Conservation (phyloP, 1,140 invertebrate species). For the Drosophila kanapiae region DNA sequence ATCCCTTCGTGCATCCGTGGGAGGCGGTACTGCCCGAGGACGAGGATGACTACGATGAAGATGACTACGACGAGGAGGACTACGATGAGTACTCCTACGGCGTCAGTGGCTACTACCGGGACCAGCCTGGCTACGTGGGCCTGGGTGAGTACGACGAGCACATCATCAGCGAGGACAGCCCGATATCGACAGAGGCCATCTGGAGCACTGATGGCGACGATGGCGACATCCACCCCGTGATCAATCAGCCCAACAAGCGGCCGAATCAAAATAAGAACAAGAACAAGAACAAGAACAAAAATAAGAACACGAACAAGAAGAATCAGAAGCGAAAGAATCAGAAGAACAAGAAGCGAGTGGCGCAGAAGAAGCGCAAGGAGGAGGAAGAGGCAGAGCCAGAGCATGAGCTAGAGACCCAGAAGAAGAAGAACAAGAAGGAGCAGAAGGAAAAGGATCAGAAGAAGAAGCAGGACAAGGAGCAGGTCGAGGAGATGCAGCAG, state of each 20-base stretch:
- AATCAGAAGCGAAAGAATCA: conserved; percentile 31
- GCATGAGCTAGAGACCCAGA: conserved; percentile 4
- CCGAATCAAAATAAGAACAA: conserved; percentile 34
- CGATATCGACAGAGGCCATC: conserved; percentile 45
- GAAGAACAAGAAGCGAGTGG: conserved; percentile 25
- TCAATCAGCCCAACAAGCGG: conserved; percentile 45
- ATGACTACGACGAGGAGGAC: conserved; percentile 41
- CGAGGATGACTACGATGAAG: conserved; percentile 32
- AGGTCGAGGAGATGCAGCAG: conserved; percentile 8
- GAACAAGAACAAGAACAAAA: conserved; percentile 29
- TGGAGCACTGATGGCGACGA: conserved; percentile 68
- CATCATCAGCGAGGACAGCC: conserved; percentile 47
- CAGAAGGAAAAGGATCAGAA: conserved; percentile 19
- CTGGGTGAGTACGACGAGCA: conserved; percentile 58
- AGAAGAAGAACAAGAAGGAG: conserved; percentile 14
- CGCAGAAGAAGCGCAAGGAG: conserved; percentile 17
- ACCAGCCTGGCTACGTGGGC: conserved; percentile 21
- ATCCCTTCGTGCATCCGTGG: conserved; percentile 35
- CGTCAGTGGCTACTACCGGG: conserved; percentile 11
- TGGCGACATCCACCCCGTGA: conserved; percentile 43
- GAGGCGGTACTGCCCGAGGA: conserved; percentile 16
- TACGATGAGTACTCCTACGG: conserved; percentile 49
- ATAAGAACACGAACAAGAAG: conserved; percentile 27
- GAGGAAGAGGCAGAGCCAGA: conserved; percentile 11
- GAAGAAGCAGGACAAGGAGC: conserved; percentile 23